Percentiles rank a stretch among this genome's conserved stretches.
phyloP scores from a whole-genome alignment of 2,113 vertebrate genomes.

The Genyomyrus donnyi region DNA sequence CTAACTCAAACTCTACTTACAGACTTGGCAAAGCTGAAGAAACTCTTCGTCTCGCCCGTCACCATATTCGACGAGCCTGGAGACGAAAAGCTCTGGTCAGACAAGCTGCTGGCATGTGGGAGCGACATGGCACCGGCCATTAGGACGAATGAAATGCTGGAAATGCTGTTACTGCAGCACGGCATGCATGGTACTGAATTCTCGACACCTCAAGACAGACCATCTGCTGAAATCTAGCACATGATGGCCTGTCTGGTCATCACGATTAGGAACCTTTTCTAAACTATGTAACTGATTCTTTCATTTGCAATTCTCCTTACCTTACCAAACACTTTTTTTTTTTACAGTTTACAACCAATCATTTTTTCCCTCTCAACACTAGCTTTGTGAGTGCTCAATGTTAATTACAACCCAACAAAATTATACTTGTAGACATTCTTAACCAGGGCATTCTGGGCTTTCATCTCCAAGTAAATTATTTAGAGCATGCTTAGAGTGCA shows the following conservation, averaged over 20 bases:
- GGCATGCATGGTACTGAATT: slow-evolving; percentile 16
- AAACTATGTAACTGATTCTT: slow-evolving; percentile 28
- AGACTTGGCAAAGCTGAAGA: slow-evolving; percentile 99
- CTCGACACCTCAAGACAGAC: slow-evolving; percentile 32
- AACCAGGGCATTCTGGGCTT: not conserved
- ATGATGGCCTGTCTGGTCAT: slow-evolving; percentile 25
- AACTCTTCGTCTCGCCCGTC: slow-evolving; percentile 98
- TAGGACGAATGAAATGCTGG: slow-evolving; percentile 9
- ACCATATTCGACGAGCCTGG: slow-evolving; percentile 97
- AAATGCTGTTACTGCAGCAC: not conserved
- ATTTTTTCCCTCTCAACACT: not conserved
- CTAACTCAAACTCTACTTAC: slow-evolving; percentile 66
- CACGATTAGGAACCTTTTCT: slow-evolving; percentile 15
- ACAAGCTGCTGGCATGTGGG: not conserved
- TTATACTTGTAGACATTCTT: not conserved
- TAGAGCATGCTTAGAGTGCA: not conserved
- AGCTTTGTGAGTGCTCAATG: not conserved
- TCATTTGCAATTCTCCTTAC: slow-evolving; percentile 20
- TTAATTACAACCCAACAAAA: not conserved
- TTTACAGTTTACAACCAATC: not conserved
- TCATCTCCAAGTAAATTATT: not conserved
- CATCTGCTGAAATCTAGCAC: slow-evolving; percentile 17
- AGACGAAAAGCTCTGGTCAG: slow-evolving; percentile 38
- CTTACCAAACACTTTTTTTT: not conserved
- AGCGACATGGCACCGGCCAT: not conserved